Percentiles rank a stretch among this genome's conserved stretches.
phyloP scores from a whole-genome alignment of 2,888 invertebrate species.

The Pammene fasciana region DNA sequence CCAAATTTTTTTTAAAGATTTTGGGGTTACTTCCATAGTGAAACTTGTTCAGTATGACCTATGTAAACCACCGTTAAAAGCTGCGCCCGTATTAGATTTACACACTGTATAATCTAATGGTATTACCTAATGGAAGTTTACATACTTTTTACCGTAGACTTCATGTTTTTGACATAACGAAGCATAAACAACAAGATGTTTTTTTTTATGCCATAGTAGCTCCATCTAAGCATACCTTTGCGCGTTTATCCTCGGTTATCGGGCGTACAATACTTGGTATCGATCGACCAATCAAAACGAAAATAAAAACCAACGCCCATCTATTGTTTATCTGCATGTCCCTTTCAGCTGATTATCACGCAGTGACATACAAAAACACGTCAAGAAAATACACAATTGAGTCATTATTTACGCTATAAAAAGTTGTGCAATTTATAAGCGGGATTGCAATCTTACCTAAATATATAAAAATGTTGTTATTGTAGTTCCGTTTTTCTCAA shows the following conservation, averaged over 20 bases:
- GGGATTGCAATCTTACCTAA: conserved; percentile 8
- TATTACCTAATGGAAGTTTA: too few relatives aligned
- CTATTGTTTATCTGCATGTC: conserved; percentile 19
- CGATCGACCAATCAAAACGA: conserved; percentile 14
- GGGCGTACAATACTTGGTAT: conserved; percentile 15
- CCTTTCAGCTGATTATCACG: conserved; percentile 21
- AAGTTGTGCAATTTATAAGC: conserved; percentile 31
- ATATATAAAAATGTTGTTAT: conserved; percentile 1
- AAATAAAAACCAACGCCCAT: conserved; percentile 21
- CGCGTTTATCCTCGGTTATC: not conserved
- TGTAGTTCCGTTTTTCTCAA: not conserved
- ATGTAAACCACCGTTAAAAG: too few relatives aligned
- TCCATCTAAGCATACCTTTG: too few relatives aligned
- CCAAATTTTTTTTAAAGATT: too few relatives aligned
- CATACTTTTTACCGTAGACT: too few relatives aligned
- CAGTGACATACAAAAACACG: conserved; percentile 8
- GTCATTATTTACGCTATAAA: conserved; percentile 25
- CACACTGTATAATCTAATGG: too few relatives aligned
- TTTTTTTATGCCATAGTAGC: too few relatives aligned
- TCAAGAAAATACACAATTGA: conserved; percentile 12
- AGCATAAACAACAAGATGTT: too few relatives aligned
- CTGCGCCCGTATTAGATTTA: too few relatives aligned
- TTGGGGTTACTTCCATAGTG: too few relatives aligned
- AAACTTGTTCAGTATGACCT: too few relatives aligned
- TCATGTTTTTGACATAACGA: too few relatives aligned